A percentile compares a stretch with the other conserved stretches of the same genome.
These are phyloP conservation scores for Takifugu flavidus DNA, from an alignment of 2,113 vertebrate genomes.

Conservation along the genomic window DNA sequence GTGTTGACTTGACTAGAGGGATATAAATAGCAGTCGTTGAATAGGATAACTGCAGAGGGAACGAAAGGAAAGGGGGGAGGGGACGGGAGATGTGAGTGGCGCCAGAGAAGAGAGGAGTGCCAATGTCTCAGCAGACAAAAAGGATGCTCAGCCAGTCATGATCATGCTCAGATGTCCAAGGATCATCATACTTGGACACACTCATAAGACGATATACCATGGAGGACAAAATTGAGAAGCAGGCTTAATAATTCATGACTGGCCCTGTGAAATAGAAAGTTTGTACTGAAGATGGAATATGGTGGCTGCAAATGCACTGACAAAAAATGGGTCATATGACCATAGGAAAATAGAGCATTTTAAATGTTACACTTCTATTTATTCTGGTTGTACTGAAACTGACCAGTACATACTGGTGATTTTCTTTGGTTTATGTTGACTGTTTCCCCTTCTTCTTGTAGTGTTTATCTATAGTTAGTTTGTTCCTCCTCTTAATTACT, in stretches of 20 bases:
- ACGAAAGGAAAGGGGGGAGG: conserved; percentile 25
- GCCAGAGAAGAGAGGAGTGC: conserved; percentile 68
- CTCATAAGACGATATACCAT: conserved; percentile 56
- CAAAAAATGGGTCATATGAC: conserved; percentile 12
- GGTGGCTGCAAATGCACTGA: conserved; percentile 12
- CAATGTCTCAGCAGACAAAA: conserved; percentile 53
- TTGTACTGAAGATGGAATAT: conserved; percentile 30
- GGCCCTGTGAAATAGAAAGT: conserved; percentile 46
- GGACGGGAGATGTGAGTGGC: conserved; percentile 53
- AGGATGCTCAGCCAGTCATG: conserved; percentile 44
- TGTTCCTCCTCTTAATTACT: conserved; percentile 23
- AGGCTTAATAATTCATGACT: conserved; percentile 69
- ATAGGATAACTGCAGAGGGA: conserved; percentile 68
- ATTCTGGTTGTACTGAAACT: not conserved
- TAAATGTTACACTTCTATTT: not conserved
- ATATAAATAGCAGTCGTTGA: conserved; percentile 76
- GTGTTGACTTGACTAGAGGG: conserved; percentile 63
- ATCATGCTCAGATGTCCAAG: conserved; percentile 49
- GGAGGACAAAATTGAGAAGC: conserved; percentile 46
- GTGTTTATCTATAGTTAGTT: conserved; percentile 3
- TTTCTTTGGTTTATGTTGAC: not conserved
- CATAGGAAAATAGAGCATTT: conserved; percentile 5
- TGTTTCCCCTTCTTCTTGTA: too few relatives aligned
- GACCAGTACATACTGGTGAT: not conserved
- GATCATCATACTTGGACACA: conserved; percentile 48